These are phyloP conservation scores for Variabilichromis moorii DNA, from an alignment of 2,113 vertebrate genomes.

Conservation along the genomic window DNA sequence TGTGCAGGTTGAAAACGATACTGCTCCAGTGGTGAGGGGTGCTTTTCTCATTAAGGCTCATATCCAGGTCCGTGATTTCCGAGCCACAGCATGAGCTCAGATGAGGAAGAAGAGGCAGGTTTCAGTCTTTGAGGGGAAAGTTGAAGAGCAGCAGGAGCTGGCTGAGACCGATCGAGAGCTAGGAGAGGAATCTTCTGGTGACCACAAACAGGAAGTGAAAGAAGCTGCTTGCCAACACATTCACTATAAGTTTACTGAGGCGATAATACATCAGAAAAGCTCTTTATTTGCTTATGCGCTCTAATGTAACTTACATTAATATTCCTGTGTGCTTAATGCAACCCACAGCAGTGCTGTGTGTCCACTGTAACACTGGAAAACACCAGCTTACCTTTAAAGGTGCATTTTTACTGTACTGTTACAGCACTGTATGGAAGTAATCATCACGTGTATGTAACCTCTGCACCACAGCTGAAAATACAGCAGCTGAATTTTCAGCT, in stretches of 20 bases:
- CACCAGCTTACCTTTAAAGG: background rate
- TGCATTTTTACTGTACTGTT: background rate
- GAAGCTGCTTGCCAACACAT: background rate
- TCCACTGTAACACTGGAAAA: background rate
- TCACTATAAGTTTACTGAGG: background rate
- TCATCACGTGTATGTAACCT: background rate
- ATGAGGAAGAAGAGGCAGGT: accelerated
- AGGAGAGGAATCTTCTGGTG: too few species aligned
- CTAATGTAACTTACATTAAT: background rate
- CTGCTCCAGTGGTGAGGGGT: too few species aligned
- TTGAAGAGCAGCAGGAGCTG: too few species aligned
- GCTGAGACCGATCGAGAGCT: too few species aligned
- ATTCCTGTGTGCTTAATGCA: background rate
- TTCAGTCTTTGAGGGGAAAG: too few species aligned
- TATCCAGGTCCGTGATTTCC: too few species aligned
- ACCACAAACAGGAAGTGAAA: too few species aligned
- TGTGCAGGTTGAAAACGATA: too few species aligned
- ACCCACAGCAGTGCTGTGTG: background rate
- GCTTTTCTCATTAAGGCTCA: too few species aligned
- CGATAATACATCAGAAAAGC: background rate
- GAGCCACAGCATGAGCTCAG: too few species aligned
- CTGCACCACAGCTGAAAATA: background rate
- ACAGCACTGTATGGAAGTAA: background rate
- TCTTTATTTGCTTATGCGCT: background rate
- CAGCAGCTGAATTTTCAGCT: background rate